Conservation (phyloP, 2,888 invertebrate genomes). For the Synergus laeviventris region DNA sequence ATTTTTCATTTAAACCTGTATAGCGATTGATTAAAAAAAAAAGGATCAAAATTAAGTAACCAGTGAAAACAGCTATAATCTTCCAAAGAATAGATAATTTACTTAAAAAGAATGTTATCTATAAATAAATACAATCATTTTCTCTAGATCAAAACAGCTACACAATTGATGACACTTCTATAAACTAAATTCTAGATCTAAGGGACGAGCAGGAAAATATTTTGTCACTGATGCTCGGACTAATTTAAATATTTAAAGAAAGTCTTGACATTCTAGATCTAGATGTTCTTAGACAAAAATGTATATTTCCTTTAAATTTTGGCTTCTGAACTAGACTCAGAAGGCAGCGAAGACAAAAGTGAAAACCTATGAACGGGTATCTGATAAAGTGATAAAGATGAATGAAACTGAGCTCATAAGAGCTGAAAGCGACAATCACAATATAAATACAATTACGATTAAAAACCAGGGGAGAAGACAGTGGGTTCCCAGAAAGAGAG, state of each 20-base stretch:
- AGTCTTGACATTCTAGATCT: not conserved
- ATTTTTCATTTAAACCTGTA: not conserved
- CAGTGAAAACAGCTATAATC: not conserved
- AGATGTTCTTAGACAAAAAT: not conserved
- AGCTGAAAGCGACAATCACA: constrained; percentile 39
- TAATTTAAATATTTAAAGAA: not conserved
- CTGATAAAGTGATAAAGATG: constrained; percentile 68
- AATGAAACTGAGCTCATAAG: constrained; percentile 30
- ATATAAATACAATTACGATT: constrained; percentile 48
- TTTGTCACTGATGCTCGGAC: not conserved
- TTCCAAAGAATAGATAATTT: not conserved
- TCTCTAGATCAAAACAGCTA: not conserved
- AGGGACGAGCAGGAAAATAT: not conserved
- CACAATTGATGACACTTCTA: not conserved
- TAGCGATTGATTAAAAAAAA: too few species aligned
- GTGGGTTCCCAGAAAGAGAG: constrained; percentile 46
- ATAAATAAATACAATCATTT: not conserved
- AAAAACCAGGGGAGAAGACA: constrained; percentile 50
- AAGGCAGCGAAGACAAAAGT: not conserved
- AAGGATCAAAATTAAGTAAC: too few species aligned
- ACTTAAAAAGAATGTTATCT: not conserved
- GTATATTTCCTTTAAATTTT: not conserved
- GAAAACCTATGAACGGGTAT: constrained; percentile 66
- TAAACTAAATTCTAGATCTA: not conserved
- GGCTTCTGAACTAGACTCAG: not conserved